phyloP scores from a whole-genome alignment of 1,140 invertebrate genomes.

The Cotesia chilonis region DNA sequence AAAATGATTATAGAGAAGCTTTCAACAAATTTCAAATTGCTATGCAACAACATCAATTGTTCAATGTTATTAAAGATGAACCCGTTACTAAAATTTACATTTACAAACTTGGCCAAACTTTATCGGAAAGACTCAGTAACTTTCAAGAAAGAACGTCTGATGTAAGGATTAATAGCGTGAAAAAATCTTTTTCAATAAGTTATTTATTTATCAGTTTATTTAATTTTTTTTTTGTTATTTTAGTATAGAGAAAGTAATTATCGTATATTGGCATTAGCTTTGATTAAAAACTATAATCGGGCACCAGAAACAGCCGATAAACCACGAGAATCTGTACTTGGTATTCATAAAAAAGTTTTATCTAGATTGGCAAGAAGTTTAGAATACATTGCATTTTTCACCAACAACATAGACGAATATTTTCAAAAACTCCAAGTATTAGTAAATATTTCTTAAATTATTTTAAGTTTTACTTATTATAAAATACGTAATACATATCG shows the following conservation, averaged over 20 bases:
- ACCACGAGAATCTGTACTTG: background rate
- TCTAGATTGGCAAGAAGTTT: constrained; percentile 1
- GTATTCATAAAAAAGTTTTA: background rate
- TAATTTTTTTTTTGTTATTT: no score
- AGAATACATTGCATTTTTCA: background rate
- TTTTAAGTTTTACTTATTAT: no score
- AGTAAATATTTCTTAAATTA: no score
- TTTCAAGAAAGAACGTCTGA: no score
- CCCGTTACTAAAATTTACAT: no score
- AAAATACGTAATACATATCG: no score
- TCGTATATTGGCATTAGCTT: background rate
- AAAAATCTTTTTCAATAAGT: no score
- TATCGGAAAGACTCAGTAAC: background rate
- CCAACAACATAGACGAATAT: background rate
- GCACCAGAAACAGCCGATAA: background rate
- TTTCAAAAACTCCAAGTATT: background rate
- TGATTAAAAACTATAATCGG: background rate
- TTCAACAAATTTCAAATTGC: background rate
- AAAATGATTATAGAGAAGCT: background rate
- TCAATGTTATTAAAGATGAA: background rate
- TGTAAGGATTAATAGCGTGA: no score
- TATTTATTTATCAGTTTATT: no score
- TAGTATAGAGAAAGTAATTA: no score
- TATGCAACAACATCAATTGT: background rate
- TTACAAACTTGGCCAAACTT: background rate